Percentiles rank a stretch among this genome's conserved stretches.
Conservation (phyloP, 2,113 vertebrate species). For the Nicator chloris region DNA sequence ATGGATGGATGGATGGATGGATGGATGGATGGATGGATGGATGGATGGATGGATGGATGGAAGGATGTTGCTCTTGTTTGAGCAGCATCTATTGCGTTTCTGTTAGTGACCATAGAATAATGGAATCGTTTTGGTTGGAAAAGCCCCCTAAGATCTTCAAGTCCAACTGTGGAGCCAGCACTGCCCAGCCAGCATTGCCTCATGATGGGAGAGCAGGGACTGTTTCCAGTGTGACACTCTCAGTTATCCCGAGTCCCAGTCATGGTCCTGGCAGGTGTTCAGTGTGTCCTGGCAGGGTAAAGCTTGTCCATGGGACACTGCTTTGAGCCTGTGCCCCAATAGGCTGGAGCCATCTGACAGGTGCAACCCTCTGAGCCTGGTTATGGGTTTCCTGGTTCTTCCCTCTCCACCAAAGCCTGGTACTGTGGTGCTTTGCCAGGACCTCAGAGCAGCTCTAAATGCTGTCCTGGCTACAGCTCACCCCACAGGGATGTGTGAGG, state of each 20-base stretch:
- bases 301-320: neutral
- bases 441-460: neutral
- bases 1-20: too few relatives aligned
- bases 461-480: neutral
- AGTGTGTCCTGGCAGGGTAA: neutral
- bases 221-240: neutral
- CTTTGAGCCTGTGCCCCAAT: neutral
- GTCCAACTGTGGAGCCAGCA: neutral
- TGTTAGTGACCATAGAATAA: neutral
- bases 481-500: neutral
- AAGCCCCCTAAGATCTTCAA: neutral
- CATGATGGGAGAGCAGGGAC: neutral
- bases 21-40: neutral
- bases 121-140: neutral
- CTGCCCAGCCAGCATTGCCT: neutral
- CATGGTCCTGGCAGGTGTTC: neutral
- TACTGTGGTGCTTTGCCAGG: neutral
- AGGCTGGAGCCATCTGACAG: neutral
- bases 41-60: neutral
- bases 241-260: neutral
- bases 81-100: neutral
- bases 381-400: neutral
- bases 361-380: neutral
- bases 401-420: fast-evolving
- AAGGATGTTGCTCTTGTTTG: neutral